Conservation (phyloP, 2,888 invertebrate genomes). For the Epirrhoe alternata region DNA sequence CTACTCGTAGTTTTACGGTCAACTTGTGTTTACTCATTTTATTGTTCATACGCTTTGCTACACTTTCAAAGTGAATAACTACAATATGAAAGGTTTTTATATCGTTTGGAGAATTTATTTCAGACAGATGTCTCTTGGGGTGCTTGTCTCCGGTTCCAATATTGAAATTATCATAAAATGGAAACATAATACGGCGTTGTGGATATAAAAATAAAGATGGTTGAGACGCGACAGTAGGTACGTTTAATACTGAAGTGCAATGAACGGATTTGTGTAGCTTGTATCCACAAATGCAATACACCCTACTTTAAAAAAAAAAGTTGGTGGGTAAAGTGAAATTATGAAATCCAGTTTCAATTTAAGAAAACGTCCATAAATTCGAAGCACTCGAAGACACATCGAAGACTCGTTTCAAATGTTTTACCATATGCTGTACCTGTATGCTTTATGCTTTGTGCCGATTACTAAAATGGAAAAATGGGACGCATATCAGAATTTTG, state of each 20-base stretch:
- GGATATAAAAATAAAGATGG: constrained; percentile 37
- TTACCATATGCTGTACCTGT: too few species aligned
- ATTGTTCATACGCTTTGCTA: constrained; percentile 39
- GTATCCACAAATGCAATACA: constrained; percentile 1
- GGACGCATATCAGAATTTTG: too few species aligned
- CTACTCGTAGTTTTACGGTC: constrained; percentile 52
- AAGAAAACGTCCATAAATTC: too few species aligned
- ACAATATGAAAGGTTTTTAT: constrained; percentile 40
- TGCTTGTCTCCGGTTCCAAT: constrained; percentile 41
- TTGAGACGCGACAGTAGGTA: constrained; percentile 28
- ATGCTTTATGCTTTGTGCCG: too few species aligned
- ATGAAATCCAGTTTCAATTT: too few species aligned
- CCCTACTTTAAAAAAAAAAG: neutral
- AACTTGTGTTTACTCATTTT: constrained; percentile 50
- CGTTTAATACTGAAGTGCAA: constrained; percentile 41
- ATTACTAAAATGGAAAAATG: too few species aligned
- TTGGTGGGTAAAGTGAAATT: too few species aligned
- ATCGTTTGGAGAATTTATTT: constrained; percentile 40
- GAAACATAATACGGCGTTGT: constrained; percentile 33
- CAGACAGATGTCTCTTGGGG: constrained; percentile 40
- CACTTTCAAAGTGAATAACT: constrained; percentile 39
- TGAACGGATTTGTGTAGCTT: constrained; percentile 39
- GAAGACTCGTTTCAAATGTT: too few species aligned
- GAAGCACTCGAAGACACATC: too few species aligned
- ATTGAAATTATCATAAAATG: constrained; percentile 49